These are phyloP conservation scores for Meriones psammophilus DNA, from an alignment of 2,797 vertebrate genomes.

Conservation along the genomic window DNA sequence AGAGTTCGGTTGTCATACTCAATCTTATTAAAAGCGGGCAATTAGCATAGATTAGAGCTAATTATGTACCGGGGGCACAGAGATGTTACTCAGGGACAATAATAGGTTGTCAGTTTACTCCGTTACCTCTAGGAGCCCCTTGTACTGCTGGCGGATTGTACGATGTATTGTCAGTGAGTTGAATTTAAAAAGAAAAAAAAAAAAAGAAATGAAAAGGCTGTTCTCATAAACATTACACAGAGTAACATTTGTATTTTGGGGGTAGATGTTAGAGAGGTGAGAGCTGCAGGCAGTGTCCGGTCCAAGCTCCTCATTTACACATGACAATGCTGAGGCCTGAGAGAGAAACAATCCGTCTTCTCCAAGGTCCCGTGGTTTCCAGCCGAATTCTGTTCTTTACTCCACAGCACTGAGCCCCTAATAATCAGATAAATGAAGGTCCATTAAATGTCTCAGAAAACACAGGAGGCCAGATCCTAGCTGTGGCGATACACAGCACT, in stretches of 20 bases:
- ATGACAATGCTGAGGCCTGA: not conserved
- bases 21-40: slow-evolving; percentile 78
- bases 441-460: not conserved
- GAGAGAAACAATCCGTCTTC: not conserved
- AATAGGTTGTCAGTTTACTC: slow-evolving; percentile 81
- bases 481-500: not conserved
- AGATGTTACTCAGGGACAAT: slow-evolving; percentile 78
- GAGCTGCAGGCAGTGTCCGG: not conserved
- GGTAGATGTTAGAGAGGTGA: not conserved
- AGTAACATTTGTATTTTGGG: slow-evolving; percentile 16
- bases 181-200: slow-evolving; percentile 65
- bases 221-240: slow-evolving; percentile 34
- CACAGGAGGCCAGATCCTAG: not conserved
- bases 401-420: not conserved
- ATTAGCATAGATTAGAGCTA: slow-evolving; percentile 83
- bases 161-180: slow-evolving; percentile 58
- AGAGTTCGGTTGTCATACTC: slow-evolving; percentile 77
- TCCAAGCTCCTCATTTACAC: not conserved
- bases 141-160: slow-evolving; percentile 57
- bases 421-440: slow-evolving; percentile 1
- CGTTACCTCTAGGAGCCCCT: slow-evolving; percentile 63
- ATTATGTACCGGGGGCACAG: slow-evolving; percentile 73
- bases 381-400: not conserved
- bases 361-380: not conserved
- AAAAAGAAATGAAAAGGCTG: slow-evolving; percentile 44